These are phyloP conservation scores for Crotalus horridus DNA, from an alignment of 2,113 vertebrate genomes.

Conservation along the genomic window DNA sequence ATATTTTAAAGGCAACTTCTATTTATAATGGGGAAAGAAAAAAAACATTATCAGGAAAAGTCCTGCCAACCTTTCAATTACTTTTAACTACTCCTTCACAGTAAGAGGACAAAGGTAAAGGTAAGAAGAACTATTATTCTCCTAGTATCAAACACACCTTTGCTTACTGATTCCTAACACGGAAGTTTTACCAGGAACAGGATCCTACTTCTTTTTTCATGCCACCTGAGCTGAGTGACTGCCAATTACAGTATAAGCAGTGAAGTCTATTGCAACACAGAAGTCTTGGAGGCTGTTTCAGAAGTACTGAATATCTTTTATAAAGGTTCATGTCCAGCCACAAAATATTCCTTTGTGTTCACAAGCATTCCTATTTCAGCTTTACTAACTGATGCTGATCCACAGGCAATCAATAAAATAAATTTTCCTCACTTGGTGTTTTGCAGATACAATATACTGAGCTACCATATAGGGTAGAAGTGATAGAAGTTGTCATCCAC, in stretches of 20 bases:
- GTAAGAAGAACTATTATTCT: neutral
- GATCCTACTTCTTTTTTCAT: neutral
- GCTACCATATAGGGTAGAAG: neutral
- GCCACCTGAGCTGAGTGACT: neutral
- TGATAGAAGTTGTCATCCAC: neutral
- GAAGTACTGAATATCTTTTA: conserved; percentile 11
- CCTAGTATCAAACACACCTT: neutral
- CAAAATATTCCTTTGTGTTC: neutral
- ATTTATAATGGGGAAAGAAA: neutral
- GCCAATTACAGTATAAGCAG: neutral
- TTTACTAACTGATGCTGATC: neutral
- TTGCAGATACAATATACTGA: neutral
- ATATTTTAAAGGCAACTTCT: neutral
- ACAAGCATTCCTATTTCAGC: neutral
- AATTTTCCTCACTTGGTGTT: neutral
- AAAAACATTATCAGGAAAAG: neutral
- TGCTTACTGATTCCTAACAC: neutral
- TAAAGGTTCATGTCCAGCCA: neutral
- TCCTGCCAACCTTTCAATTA: neutral
- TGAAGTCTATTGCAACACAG: neutral
- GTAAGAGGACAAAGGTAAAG: neutral
- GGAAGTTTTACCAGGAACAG: neutral
- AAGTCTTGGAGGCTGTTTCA: neutral
- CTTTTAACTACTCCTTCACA: neutral
- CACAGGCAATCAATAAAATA: neutral